These are phyloP conservation scores for Buceros bicornis DNA, from an alignment of 2,797 vertebrate genomes.

Conservation along the genomic window DNA sequence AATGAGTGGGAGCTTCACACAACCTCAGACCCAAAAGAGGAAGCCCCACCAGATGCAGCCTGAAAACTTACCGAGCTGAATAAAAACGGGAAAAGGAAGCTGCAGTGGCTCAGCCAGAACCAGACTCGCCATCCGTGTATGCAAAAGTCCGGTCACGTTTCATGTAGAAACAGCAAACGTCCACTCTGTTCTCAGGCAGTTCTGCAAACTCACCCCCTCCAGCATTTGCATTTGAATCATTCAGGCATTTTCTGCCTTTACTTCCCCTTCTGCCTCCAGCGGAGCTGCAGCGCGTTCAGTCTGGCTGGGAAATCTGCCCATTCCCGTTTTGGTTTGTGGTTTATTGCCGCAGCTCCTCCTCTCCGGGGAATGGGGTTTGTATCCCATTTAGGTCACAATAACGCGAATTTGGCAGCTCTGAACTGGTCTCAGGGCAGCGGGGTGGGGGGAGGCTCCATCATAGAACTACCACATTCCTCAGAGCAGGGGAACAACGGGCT, in stretches of 20 bases:
- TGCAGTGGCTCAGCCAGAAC: neutral
- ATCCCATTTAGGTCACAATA: neutral
- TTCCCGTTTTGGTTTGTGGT: neutral
- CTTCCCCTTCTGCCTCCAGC: neutral
- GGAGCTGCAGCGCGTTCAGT: neutral
- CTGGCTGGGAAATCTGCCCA: neutral
- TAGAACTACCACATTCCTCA: neutral
- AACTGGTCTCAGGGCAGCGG: neutral
- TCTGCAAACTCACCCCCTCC: neutral
- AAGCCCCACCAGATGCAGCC: constrained; percentile 15
- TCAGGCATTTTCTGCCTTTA: neutral
- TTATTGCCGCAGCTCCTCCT: neutral
- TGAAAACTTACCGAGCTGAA: neutral
- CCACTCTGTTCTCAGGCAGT: accelerated
- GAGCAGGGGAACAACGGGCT: neutral
- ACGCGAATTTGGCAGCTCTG: neutral
- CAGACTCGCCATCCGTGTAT: neutral
- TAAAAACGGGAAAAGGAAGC: constrained; percentile 49
- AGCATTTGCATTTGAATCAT: neutral
- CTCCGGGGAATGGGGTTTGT: neutral
- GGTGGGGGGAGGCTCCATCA: neutral
- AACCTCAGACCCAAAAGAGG: constrained; percentile 1
- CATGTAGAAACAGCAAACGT: neutral
- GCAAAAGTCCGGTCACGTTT: neutral
- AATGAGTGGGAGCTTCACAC: neutral